phyloP scores from a whole-genome alignment of 2,797 vertebrate genomes.

The Peromyscus nudipes region DNA sequence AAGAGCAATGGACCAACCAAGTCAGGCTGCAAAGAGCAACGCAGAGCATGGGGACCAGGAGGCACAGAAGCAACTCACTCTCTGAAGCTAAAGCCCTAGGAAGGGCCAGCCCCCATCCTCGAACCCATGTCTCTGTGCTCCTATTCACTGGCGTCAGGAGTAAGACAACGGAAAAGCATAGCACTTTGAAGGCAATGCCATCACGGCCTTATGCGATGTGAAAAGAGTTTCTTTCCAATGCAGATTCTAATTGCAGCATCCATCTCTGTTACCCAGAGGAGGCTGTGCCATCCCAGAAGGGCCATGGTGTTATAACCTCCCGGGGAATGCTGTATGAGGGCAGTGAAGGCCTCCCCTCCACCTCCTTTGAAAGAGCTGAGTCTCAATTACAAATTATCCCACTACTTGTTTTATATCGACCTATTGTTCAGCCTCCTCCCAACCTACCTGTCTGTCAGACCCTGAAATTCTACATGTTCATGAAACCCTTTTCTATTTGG shows the following conservation, averaged over 20 bases:
- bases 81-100: background rate
- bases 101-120: accelerated
- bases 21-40: background rate
- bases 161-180: background rate
- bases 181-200: background rate
- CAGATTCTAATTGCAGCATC: background rate
- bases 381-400: background rate
- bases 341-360: background rate
- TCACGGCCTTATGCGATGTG: background rate
- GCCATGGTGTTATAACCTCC: background rate
- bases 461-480: background rate
- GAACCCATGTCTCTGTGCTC: background rate
- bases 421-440: background rate
- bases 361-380: background rate
- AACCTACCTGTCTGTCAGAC: background rate
- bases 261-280: background rate
- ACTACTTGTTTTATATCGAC: background rate
- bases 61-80: background rate
- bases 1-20: background rate
- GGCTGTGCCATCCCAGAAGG: background rate
- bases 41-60: background rate
- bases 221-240: background rate
- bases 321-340: background rate
- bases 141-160: background rate
- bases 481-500: background rate